Base-by-base conservation (phyloP, 2,888 invertebrate species). In the Caenorhabditis uteleia region DNA sequence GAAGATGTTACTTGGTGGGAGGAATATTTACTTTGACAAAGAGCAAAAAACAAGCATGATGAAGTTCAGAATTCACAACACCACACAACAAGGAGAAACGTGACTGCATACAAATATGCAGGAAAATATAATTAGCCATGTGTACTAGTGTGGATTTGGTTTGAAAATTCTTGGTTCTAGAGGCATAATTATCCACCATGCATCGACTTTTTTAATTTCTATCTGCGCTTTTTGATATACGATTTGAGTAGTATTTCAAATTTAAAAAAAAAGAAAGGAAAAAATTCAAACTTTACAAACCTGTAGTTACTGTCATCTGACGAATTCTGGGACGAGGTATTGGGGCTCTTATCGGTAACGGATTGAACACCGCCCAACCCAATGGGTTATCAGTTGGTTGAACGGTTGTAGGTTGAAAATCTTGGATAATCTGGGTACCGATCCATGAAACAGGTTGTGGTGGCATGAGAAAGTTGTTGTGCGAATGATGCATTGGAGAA, bases 281-380 rank as follows among this genome's bases (percentile, higher is more conserved):
- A 38, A 16, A 18, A 16, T 12, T 38, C 29, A 29, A 31, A 25
- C 8, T 5, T 18, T 27, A 26, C 62, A 45, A 48, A 64, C 64
- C 64, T 57, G 51, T 25, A 21, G 57, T 40, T 7, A 64, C 50
- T 38, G 57, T 53, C 21, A 65, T 47, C 26, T 58, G 64, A 12
- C 64, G 47, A 3, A 64, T 29, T 12, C 70, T 39, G 0, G 70
- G 70, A 36, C 70, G 34, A 10, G 40, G 56, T 12, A 49, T 18
- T 7, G 64, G 62, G 1, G 57, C 59, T 20, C 62, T 44, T 16
- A 70, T 67, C 2, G 73, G 73, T 2, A 71, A 25, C 3, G 75
- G 75, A 31, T 72, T 72, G 60, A 75, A 75, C 10, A 75, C 55
- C 8, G 75, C 72, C 75, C 75, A 75, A 14, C 72, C 72, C 14